phyloP scores from a whole-genome alignment of 2,888 invertebrate genomes.

The Frankliniella fusca region DNA sequence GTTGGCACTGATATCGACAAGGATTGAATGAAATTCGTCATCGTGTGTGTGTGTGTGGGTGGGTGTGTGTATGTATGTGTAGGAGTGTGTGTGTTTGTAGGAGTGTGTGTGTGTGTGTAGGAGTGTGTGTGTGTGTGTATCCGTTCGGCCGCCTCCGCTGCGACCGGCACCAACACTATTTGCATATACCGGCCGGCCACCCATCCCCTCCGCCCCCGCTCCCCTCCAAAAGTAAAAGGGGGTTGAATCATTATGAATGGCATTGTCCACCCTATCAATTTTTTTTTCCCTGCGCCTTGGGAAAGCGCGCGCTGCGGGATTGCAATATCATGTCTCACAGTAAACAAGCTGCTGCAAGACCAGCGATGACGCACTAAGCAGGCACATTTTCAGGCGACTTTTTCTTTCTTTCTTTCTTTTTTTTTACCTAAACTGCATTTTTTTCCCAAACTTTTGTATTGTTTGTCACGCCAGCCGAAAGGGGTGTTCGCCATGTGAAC shows the following conservation, averaged over 20 bases:
- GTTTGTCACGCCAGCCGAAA: neutral
- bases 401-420: neutral
- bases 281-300: neutral
- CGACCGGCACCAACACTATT: slow-evolving; percentile 2
- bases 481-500: neutral
- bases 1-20: too few species aligned
- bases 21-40: too few species aligned
- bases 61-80: too few species aligned
- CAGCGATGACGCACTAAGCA: neutral
- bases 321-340: neutral
- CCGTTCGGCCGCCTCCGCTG: neutral
- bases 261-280: slow-evolving; percentile 5
- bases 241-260: neutral
- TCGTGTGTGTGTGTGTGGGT: too few species aligned
- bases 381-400: neutral
- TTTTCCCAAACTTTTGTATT: neutral
- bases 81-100: too few species aligned
- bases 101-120: too few species aligned
- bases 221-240: neutral
- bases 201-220: neutral
- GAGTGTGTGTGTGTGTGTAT: too few species aligned
- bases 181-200: slow-evolving; percentile 20
- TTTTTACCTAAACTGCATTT: neutral
- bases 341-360: neutral
- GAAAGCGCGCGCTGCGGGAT: neutral